These are phyloP conservation scores for Megaustenia siamemsis DNA, from an alignment of 2,888 invertebrate genomes.

Conservation along the genomic window DNA sequence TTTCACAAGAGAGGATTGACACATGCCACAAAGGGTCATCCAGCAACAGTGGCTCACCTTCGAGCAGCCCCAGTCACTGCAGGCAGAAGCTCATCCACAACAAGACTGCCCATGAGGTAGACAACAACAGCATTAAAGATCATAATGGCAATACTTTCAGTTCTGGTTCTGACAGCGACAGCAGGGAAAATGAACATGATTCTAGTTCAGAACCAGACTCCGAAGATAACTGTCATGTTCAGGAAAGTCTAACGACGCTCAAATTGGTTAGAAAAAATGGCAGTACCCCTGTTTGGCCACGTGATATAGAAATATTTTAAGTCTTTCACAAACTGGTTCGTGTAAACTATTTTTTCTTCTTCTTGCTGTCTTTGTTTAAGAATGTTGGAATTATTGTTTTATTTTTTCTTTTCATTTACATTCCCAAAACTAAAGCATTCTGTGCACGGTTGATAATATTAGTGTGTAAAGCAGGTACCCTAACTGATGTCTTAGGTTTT, in stretches of 20 bases:
- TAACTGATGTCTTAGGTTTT: too few relatives aligned
- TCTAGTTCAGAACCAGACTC: neutral
- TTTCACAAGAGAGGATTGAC: neutral
- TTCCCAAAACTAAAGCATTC: neutral
- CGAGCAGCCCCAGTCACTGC: neutral
- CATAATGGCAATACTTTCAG: neutral
- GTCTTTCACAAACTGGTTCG: neutral
- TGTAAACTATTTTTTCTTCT: too few relatives aligned
- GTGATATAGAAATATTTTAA: constrained; percentile 30
- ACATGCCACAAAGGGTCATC: neutral
- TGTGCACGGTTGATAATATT: too few relatives aligned
- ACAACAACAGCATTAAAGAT: neutral
- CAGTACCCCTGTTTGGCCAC: constrained; percentile 3
- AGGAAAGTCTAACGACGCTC: neutral
- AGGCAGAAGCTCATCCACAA: neutral
- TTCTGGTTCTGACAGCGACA: neutral
- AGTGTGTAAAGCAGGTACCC: too few relatives aligned
- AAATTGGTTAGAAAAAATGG: too few relatives aligned
- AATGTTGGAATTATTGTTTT: too few relatives aligned
- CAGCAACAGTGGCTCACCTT: neutral
- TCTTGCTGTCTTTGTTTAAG: too few relatives aligned
- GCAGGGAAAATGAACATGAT: constrained; percentile 2
- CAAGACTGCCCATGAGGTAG: neutral
- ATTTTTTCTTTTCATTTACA: neutral
- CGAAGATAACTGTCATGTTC: neutral